Evolutionary conservation across 2,888 invertebrate species (phyloP).

Genomic region (Eustalomyia histrio): DNA sequence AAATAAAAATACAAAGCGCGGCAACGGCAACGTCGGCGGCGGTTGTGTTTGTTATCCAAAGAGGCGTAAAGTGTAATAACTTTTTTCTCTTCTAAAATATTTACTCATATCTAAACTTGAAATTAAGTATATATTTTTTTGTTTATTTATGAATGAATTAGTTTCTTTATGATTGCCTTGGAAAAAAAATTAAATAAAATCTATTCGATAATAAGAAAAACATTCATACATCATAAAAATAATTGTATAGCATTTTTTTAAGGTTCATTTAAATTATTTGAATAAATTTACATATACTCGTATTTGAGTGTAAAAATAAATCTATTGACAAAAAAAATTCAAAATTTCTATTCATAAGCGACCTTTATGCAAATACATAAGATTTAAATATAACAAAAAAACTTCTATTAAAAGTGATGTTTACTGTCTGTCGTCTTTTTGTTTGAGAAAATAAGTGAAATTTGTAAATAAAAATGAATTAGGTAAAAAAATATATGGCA

Average conservation of each 20-base stretch:
- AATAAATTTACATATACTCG: slow-evolving; percentile 17
- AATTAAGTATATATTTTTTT: neutral
- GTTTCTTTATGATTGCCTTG: slow-evolving; percentile 21
- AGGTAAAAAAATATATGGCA: slow-evolving; percentile 15
- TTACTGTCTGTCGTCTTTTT: neutral
- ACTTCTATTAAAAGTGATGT: slow-evolving; percentile 10
- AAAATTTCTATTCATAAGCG: neutral
- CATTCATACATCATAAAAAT: neutral
- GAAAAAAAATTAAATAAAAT: neutral
- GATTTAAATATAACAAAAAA: neutral
- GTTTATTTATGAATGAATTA: slow-evolving; percentile 28
- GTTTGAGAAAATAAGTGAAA: neutral
- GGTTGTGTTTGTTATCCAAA: neutral
- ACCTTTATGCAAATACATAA: neutral
- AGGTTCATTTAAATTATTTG: slow-evolving; percentile 22
- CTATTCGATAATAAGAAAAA: slow-evolving; percentile 4
- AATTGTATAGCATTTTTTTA: neutral
- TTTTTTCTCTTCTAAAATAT: neutral
- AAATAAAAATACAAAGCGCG: neutral
- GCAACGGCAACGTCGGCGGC: neutral
- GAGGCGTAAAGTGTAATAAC: neutral
- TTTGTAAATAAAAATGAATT: slow-evolving; percentile 15
- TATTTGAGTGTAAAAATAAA: neutral
- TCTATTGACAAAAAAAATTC: neutral
- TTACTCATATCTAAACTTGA: slow-evolving; percentile 6